Conservation (phyloP, 2,797 vertebrate species). For the Avahi laniger region DNA sequence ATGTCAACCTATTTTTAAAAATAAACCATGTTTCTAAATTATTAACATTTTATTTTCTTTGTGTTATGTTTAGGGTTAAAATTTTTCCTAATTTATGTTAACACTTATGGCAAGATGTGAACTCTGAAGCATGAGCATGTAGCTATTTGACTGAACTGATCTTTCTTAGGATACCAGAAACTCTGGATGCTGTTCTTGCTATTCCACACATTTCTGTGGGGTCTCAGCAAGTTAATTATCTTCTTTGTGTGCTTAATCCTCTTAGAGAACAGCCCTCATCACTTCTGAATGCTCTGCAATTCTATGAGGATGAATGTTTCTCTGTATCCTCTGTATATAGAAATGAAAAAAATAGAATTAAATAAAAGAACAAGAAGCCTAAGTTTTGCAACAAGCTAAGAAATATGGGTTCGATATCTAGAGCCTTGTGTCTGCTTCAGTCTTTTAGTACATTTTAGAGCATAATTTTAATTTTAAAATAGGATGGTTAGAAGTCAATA, state of each 20-base stretch:
- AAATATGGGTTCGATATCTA: neutral
- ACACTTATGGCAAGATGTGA: neutral
- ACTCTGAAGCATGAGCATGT: neutral
- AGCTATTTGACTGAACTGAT: neutral
- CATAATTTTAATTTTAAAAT: conserved; percentile 47
- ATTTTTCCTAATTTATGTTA: conserved; percentile 13
- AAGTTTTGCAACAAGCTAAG: neutral
- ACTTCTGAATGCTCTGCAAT: neutral
- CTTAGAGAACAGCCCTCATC: conserved; percentile 22
- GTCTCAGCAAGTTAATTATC: conserved; percentile 54
- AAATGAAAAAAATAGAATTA: neutral
- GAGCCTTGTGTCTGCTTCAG: neutral
- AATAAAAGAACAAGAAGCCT: neutral
- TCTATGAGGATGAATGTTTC: conserved; percentile 38
- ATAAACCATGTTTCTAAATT: neutral
- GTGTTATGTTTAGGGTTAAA: neutral
- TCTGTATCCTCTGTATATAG: conserved; percentile 38
- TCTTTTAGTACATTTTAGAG: neutral
- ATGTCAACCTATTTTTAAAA: neutral
- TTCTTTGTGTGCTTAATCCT: conserved; percentile 68
- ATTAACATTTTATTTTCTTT: neutral
- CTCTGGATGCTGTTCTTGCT: neutral
- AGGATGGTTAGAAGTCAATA: conserved; percentile 14
- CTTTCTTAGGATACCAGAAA: conserved; percentile 33
- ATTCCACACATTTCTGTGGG: neutral